Evolutionary conservation across 1,140 invertebrate species (phyloP).

Genomic region (Trissolcus basalis): DNA sequence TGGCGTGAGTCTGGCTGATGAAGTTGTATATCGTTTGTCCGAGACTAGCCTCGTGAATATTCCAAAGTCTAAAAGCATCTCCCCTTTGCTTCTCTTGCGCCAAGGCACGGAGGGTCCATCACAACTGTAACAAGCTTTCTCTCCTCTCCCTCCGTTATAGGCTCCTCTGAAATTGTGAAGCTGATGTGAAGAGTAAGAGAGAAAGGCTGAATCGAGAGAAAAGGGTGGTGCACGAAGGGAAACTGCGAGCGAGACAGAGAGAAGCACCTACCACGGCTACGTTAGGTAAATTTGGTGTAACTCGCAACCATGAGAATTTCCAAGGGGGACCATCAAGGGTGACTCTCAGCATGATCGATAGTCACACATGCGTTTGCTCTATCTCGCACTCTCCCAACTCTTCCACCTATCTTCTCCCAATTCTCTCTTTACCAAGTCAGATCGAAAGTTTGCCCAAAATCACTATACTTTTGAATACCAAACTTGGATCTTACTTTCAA

Average conservation of each 20-base stretch:
- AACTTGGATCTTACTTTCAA: not conserved
- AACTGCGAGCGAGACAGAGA: conserved; percentile 49
- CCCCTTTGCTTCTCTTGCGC: conserved; percentile 60
- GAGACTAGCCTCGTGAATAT: conserved; percentile 72
- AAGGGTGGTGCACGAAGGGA: conserved; percentile 40
- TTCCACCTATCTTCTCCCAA: conserved; percentile 33
- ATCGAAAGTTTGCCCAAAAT: no score
- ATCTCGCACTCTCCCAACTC: conserved; percentile 48
- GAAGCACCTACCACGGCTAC: conserved; percentile 65
- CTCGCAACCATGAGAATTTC: conserved; percentile 67
- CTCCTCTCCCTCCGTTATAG: conserved; percentile 52
- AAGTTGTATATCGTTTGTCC: conserved; percentile 74
- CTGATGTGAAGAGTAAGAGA: conserved; percentile 46
- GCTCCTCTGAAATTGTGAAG: conserved; percentile 52
- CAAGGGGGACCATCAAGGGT: conserved; percentile 59
- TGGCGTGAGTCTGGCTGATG: conserved; percentile 41
- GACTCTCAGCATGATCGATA: conserved; percentile 61
- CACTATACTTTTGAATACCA: no score
- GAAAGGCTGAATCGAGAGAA: conserved; percentile 17
- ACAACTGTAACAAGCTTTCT: conserved; percentile 69
- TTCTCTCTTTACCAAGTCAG: not conserved
- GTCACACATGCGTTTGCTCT: conserved; percentile 59
- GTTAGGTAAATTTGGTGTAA: conserved; percentile 73
- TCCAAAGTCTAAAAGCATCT: conserved; percentile 73
- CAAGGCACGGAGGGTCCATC: conserved; percentile 70